phyloP scores from a whole-genome alignment of 1,140 invertebrate genomes.

The Drosophila lacertosa region DNA sequence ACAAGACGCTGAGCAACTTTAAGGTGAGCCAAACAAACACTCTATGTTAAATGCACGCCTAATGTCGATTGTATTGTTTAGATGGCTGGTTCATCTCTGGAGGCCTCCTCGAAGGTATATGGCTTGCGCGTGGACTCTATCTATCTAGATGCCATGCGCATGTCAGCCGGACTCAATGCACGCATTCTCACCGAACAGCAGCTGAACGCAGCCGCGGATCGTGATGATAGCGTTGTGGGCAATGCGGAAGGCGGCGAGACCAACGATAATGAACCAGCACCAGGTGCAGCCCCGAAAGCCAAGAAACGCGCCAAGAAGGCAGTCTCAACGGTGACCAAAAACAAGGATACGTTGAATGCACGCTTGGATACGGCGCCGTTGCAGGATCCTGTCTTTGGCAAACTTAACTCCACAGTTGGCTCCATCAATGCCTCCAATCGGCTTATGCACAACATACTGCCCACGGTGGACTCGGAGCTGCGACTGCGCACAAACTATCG shows the following conservation, averaged over 20 bases:
- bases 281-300: constrained; percentile 45
- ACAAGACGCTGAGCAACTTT: constrained; percentile 87
- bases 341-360: constrained; percentile 81
- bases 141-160: constrained; percentile 88
- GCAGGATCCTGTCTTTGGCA: constrained; percentile 81
- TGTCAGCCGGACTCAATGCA: constrained; percentile 86
- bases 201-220: constrained; percentile 60
- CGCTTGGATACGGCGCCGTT: constrained; percentile 73
- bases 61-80: constrained; percentile 9
- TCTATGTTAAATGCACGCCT: too few species aligned
- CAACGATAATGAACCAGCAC: constrained; percentile 15
- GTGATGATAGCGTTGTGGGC: constrained; percentile 60
- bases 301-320: constrained; percentile 78
- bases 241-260: constrained; percentile 12
- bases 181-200: constrained; percentile 62
- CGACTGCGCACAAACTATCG: constrained; percentile 62
- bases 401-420: constrained; percentile 79
- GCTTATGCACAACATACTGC: constrained; percentile 78
- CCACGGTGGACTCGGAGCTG: constrained; percentile 67
- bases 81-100: constrained; percentile 88
- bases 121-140: constrained; percentile 89
- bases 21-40: constrained; percentile 84
- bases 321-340: constrained; percentile 83
- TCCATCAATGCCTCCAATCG: constrained; percentile 80
- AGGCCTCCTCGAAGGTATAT: constrained; percentile 91